These are phyloP conservation scores for Drosophila mercatorum DNA, from an alignment of 2,888 invertebrate genomes.

Conservation along the genomic window DNA sequence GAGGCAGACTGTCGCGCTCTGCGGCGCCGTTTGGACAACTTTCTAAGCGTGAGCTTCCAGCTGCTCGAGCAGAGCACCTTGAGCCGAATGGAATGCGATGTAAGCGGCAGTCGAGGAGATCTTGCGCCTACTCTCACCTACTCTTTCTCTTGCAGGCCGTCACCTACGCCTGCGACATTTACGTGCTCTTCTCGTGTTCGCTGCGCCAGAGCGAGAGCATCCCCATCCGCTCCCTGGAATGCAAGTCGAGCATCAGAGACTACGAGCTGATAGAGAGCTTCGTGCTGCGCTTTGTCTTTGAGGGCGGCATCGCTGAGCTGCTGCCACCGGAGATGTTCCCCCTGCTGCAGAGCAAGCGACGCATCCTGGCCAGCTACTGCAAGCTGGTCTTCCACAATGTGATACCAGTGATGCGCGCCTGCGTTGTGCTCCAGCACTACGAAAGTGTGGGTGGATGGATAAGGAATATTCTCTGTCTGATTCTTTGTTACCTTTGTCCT, in stretches of 20 bases:
- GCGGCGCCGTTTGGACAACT: slow-evolving; percentile 29
- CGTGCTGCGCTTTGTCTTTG: slow-evolving; percentile 31
- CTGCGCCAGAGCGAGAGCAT: neutral
- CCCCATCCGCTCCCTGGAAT: slow-evolving; percentile 14
- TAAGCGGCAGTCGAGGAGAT: slow-evolving; percentile 11
- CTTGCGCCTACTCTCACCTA: neutral
- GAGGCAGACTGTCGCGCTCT: slow-evolving; percentile 6
- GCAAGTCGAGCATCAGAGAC: slow-evolving; percentile 32
- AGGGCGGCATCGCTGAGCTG: neutral
- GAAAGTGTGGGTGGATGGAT: slow-evolving; percentile 32
- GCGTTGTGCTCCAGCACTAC: slow-evolving; percentile 42
- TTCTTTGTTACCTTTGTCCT: accelerated
- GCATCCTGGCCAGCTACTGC: slow-evolving; percentile 46
- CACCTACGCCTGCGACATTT: slow-evolving; percentile 49
- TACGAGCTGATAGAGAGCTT: slow-evolving; percentile 41
- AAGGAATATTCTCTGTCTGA: neutral
- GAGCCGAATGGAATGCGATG: slow-evolving; percentile 7
- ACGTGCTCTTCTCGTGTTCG: slow-evolving; percentile 37
- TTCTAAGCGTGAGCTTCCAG: slow-evolving; percentile 8
- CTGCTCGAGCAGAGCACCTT: slow-evolving; percentile 9
- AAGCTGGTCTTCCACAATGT: slow-evolving; percentile 52
- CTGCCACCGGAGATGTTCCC: neutral
- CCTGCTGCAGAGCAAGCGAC: slow-evolving; percentile 36
- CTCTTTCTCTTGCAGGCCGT: slow-evolving; percentile 33
- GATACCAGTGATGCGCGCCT: slow-evolving; percentile 54